phyloP scores from a whole-genome alignment of 2,797 vertebrate species.

The Spinibarbus caldwelli region DNA sequence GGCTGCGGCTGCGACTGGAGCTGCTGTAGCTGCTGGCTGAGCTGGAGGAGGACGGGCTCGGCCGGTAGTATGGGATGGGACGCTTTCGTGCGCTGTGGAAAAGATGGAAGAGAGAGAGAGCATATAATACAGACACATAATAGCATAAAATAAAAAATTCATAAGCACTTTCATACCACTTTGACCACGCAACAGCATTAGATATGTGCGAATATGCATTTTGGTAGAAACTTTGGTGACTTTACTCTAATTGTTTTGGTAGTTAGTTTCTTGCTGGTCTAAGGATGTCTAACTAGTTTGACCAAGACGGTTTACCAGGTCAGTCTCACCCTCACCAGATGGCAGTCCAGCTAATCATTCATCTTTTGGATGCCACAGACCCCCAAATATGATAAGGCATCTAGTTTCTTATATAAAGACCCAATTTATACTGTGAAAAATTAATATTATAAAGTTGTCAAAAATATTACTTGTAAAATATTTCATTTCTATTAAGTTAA shows the following conservation, averaged over 20 bases:
- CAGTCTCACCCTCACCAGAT: too few relatives aligned
- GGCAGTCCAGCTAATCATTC: too few relatives aligned
- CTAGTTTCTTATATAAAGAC: background rate
- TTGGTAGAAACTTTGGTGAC: too few relatives aligned
- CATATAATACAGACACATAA: background rate
- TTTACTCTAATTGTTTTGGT: background rate
- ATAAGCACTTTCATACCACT: background rate
- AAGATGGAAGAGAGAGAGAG: constrained; percentile 6
- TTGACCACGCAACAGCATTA: constrained; percentile 18
- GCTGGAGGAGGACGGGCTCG: constrained; percentile 95
- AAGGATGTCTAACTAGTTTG: too few relatives aligned
- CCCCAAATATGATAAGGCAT: too few relatives aligned
- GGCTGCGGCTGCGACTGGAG: constrained; percentile 81
- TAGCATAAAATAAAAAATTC: background rate
- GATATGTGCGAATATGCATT: too few relatives aligned
- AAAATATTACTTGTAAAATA: background rate
- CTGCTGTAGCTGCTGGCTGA: constrained; percentile 85
- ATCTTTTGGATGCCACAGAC: too few relatives aligned
- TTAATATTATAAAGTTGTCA: background rate
- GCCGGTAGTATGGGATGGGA: constrained; percentile 97
- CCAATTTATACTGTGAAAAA: background rate
- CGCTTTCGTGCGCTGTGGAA: constrained; percentile 89
- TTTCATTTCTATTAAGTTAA: too few relatives aligned
- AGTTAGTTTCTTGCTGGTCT: background rate
- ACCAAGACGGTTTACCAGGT: too few relatives aligned